Percentiles rank a stretch among this genome's conserved stretches.
These are phyloP conservation scores for Gasterosteus aculeatus DNA, from an alignment of 2,113 vertebrate species.

Conservation along the genomic window DNA sequence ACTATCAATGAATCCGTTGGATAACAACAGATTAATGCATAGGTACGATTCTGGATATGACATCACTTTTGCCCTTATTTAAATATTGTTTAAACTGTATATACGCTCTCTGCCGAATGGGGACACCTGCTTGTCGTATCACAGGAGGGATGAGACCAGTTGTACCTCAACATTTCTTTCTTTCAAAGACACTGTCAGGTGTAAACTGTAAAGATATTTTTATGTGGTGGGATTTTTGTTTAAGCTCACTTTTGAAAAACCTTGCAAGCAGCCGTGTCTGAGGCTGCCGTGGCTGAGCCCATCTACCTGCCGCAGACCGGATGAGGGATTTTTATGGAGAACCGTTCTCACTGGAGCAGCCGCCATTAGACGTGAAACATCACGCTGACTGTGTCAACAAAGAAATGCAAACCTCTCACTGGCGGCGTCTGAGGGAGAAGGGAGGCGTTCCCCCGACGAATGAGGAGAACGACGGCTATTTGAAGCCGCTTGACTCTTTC, in stretches of 20 bases:
- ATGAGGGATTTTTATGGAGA: not conserved
- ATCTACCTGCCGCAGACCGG: not conserved
- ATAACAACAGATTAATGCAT: not conserved
- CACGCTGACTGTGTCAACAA: constrained; percentile 28
- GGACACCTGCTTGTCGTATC: not conserved
- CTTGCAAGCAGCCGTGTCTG: not conserved
- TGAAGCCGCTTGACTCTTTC: constrained; percentile 86
- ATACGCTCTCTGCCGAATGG: not conserved
- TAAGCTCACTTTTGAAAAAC: not conserved
- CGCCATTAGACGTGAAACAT: not conserved
- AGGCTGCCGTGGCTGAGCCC: too few relatives aligned
- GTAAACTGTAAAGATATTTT: not conserved
- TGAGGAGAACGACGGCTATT: constrained; percentile 86
- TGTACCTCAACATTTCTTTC: not conserved
- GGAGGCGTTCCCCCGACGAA: constrained; percentile 58
- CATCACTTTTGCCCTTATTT: not conserved
- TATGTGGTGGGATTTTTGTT: not conserved
- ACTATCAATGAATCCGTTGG: not conserved
- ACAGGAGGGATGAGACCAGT: not conserved
- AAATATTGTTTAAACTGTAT: not conserved
- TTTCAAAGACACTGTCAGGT: not conserved
- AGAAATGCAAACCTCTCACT: constrained; percentile 53
- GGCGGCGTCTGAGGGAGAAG: constrained; percentile 8
- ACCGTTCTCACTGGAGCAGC: not conserved
- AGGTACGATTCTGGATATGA: not conserved